Base-by-base conservation (phyloP, 2,113 vertebrate species). In the Danio rerio region DNA sequence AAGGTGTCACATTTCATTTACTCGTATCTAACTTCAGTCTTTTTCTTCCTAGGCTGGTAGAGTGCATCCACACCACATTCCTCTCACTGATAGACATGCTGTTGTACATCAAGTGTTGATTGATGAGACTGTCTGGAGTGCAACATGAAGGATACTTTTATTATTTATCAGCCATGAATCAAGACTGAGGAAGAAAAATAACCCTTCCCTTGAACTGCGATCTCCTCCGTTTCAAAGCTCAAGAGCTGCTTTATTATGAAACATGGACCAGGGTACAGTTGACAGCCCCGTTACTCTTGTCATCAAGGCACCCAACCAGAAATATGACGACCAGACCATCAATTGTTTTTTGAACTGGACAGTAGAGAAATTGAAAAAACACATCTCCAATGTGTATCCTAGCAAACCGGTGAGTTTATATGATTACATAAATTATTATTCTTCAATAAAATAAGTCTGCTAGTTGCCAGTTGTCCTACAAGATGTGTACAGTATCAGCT, bases 271-370 rank as follows among this genome's bases (percentile, higher is more conserved):
- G 56, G 92, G 92, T 68, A 91, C 89, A 70, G 90, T 93, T 89
- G 95, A 95, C 84, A 92, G 88, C 88, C 95, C 96, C 7, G 95
- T 98, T 84, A 99, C 95, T 70, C 92, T 99, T 86, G 91, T 99
- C 90, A 96, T 99, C 78, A 98, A 96, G 87, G 95, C 98, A 18
- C 97, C 97, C 87, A 98, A 99, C 91, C 96, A 98, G 94, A 99
- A 96, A 20, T 98, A 98, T 90, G 94, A 95, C 71, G 98, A 99
- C 91, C 97, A 97, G 93, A 96, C 96, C 80, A 93, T 99, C 84
- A 95, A 90, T 93, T 99, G 98, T 92, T 97, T 96, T 87, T 92
- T 96, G 86, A 93, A 96, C 90, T 99, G 98, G 98, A 99, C 96
- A 0, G 98, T 99, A 91, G 96, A 96, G 92, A 94, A 89, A 85